Percentiles rank a stretch among this genome's conserved stretches.
Conservation (phyloP, 2,797 vertebrate genomes). For the Clamator glandarius region DNA sequence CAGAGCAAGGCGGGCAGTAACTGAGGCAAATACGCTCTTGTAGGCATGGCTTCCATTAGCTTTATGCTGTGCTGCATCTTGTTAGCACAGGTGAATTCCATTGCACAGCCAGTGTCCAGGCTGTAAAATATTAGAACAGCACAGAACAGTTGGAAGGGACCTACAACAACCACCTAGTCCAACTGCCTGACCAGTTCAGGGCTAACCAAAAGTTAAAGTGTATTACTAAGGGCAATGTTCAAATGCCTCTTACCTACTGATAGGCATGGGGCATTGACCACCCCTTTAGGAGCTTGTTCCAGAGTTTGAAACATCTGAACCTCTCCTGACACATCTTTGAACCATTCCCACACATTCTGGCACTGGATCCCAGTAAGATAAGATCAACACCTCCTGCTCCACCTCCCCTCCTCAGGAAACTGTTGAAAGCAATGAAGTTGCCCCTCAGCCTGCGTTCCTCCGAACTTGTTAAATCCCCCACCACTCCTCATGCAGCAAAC, state of each 20-base stretch:
- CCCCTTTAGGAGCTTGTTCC: background rate
- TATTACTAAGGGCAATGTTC: too few species aligned
- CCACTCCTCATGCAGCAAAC: background rate
- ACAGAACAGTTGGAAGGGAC: background rate
- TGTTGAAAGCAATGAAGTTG: background rate
- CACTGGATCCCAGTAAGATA: background rate
- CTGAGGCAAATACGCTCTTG: too few species aligned
- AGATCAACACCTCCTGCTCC: background rate
- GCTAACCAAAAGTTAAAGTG: too few species aligned
- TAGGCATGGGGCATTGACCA: background rate
- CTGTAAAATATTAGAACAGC: background rate
- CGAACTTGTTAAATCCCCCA: background rate
- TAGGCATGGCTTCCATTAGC: too few species aligned
- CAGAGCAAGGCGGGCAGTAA: too few species aligned
- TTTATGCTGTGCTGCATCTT: too few species aligned
- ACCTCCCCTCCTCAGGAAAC: background rate
- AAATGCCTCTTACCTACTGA: background rate
- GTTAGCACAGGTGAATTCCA: background rate
- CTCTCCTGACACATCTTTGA: background rate
- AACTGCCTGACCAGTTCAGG: too few species aligned
- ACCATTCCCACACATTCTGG: accelerated
- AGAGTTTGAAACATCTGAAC: background rate
- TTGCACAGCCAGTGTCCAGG: background rate
- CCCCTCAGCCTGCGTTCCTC: background rate
- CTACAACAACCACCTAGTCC: too few species aligned